Evolutionary conservation across 2,888 invertebrate species (phyloP), one percentile per base, ranked within the genome.

Genomic region (Sminthurinus aureus): DNA sequence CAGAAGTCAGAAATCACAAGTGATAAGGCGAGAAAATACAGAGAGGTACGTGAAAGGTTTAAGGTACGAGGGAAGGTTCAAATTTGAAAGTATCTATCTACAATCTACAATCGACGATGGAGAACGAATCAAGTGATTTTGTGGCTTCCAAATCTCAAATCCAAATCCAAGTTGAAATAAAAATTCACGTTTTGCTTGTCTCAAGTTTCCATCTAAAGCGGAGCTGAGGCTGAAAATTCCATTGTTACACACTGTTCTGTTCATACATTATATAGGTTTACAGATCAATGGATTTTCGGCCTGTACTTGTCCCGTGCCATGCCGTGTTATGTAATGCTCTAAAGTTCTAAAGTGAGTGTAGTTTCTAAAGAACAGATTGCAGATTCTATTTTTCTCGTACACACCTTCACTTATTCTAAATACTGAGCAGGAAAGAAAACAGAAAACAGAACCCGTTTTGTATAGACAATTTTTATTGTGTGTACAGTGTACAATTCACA

Each of bases 261-360:
- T 79, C 15, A 69, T 79, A 6, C 38, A 38, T 6, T 79, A 79
- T 79, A 69, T 50, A 79, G 79, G 79, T 79, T 69, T 67, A 69
- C 69, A 69, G 79, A 79, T 79, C 79, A 79, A 79, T 79, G 69
- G 38, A 69, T 79, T 78, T 66, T 64, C 66, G 6, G 38, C 3
- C 38, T 38, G 38, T 38, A 38, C n/a, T n/a, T n/a, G n/a, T n/a
- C n/a, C n/a, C n/a, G n/a, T n/a, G n/a, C n/a, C n/a, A n/a, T n/a
- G n/a, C n/a, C n/a, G n/a, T n/a, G n/a, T n/a, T n/a, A n/a, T n/a
- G n/a, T n/a, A 38, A 38, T 38, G 38, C 38, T 38, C 38, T 6
- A 38, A 38, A 1, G 38, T 38, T n/a, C n/a, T n/a, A n/a, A n/a
- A n/a, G 38, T 38, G 38, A 38, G 22, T 64, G 64, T 64, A 78